Conservation (phyloP, 2,888 invertebrate genomes). For the Amorpha juglandis region DNA sequence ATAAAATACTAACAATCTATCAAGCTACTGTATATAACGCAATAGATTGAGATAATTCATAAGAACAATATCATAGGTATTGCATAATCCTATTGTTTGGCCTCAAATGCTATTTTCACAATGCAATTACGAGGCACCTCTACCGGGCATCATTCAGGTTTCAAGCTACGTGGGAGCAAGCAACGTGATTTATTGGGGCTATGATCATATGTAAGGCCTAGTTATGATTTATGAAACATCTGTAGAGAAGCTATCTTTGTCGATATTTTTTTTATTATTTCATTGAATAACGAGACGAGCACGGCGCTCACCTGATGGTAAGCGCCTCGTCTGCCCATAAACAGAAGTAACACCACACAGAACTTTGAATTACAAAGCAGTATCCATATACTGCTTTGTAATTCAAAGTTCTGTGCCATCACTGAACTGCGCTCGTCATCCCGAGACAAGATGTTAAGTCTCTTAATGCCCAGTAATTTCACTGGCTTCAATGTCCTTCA, state of each 20-base stretch:
- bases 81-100: constrained; percentile 7
- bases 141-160: constrained; percentile 23
- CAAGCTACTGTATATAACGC: not conserved
- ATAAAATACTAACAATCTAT: not conserved
- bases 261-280: too few species aligned
- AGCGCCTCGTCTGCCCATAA: too few species aligned
- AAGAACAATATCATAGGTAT: constrained; percentile 2
- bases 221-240: constrained; percentile 55
- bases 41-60: constrained; percentile 1
- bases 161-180: constrained; percentile 18
- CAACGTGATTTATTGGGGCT: constrained; percentile 40
- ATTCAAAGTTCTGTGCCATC: too few species aligned
- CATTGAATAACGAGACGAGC: too few species aligned
- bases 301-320: too few species aligned
- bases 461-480: too few species aligned
- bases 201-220: constrained; percentile 44
- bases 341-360: too few species aligned
- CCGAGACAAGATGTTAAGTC: too few species aligned
- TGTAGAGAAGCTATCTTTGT: constrained; percentile 28
- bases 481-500: too few species aligned
- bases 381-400: too few species aligned
- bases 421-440: too few species aligned
- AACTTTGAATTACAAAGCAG: too few species aligned
- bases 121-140: constrained; percentile 24
- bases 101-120: constrained; percentile 20